phyloP scores from a whole-genome alignment of 2,888 invertebrate species.

The Idaea straminata region DNA sequence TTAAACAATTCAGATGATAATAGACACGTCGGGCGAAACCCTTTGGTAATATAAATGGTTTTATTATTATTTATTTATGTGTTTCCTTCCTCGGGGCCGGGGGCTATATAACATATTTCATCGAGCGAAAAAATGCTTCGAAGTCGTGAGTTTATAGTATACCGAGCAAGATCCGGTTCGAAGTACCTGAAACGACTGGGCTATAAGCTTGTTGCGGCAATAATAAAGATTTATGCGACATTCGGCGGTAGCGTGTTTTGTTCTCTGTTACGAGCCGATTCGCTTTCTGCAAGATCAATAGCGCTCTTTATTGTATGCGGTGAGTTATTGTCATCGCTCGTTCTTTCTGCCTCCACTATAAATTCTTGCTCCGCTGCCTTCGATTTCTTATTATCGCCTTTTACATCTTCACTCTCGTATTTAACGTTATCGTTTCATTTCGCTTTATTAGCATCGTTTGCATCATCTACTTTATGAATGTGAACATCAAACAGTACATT shows the following conservation, averaged over 20 bases:
- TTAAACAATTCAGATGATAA: constrained; percentile 80
- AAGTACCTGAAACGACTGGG: constrained; percentile 73
- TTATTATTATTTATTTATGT: constrained; percentile 81
- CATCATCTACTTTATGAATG: constrained; percentile 37
- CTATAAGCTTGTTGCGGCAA: constrained; percentile 78
- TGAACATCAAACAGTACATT: constrained; percentile 24
- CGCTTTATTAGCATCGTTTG: constrained; percentile 37
- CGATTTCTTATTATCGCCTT: constrained; percentile 69
- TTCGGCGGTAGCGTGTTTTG: constrained; percentile 79
- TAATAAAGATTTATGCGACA: constrained; percentile 80
- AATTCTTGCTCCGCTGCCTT: constrained; percentile 56
- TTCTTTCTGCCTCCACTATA: constrained; percentile 62
- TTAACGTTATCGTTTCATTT: constrained; percentile 48
- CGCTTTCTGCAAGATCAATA: constrained; percentile 77
- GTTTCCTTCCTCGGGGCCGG: constrained; percentile 74
- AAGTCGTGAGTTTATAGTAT: constrained; percentile 71
- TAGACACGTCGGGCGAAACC: constrained; percentile 79
- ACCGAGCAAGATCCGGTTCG: constrained; percentile 70
- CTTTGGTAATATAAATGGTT: constrained; percentile 80
- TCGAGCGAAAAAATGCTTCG: constrained; percentile 76
- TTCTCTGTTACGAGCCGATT: constrained; percentile 76
- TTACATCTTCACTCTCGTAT: constrained; percentile 60
- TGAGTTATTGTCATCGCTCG: constrained; percentile 70
- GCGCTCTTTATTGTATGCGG: constrained; percentile 72
- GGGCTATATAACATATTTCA: constrained; percentile 77